phyloP scores from a whole-genome alignment of 2,113 vertebrate genomes.

The Cephalopterus ornatus region DNA sequence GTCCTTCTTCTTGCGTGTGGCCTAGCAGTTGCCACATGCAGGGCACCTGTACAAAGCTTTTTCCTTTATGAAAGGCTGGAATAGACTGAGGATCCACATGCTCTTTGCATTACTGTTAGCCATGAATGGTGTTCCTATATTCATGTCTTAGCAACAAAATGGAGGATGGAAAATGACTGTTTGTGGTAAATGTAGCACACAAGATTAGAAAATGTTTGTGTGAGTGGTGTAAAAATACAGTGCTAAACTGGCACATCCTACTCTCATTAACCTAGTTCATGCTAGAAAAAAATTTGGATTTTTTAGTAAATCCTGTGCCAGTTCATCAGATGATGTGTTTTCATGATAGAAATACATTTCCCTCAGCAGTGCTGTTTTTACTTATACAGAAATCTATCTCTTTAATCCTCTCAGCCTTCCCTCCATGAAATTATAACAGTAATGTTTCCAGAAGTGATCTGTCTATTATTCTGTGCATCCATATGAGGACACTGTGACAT shows the following conservation, averaged over 20 bases:
- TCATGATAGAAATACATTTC: not conserved
- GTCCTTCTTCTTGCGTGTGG: not conserved
- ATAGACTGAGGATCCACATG: not conserved
- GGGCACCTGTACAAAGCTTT: not conserved
- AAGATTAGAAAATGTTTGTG: not conserved
- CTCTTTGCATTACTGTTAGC: not conserved
- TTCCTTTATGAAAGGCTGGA: not conserved
- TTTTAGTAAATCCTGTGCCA: not conserved
- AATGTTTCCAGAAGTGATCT: not conserved
- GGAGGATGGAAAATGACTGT: not conserved
- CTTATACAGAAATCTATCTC: not conserved
- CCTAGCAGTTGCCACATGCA: not conserved
- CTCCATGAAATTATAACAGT: not conserved
- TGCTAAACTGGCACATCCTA: not conserved
- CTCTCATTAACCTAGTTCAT: not conserved
- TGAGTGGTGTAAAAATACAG: not conserved
- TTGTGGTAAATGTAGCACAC: not conserved
- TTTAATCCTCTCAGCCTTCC: not conserved
- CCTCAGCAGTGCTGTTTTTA: not conserved
- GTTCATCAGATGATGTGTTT: not conserved
- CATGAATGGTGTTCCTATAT: not conserved
- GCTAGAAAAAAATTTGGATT: not conserved
- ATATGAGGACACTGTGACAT: not conserved
- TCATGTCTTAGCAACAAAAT: not conserved
- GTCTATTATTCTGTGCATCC: not conserved